A percentile compares a stretch with the other conserved stretches of the same genome.
phyloP scores from a whole-genome alignment of 2,113 vertebrate genomes.

The Coturnix japonica region DNA sequence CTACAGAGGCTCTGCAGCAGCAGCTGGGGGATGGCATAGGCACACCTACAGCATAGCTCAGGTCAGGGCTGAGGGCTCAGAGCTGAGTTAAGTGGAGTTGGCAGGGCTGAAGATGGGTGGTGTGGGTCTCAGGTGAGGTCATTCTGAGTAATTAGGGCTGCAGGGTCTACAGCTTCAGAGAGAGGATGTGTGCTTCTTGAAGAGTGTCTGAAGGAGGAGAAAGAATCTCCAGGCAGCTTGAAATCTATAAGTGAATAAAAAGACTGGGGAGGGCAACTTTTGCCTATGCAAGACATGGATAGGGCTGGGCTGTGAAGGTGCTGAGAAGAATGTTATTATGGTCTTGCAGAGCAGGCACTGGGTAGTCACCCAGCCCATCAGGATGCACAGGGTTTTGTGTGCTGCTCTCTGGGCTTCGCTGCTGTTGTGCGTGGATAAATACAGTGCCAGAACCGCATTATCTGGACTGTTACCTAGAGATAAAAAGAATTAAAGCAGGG shows the following conservation, averaged over 20 bases:
- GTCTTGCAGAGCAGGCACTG: background rate
- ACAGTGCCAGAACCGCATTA: background rate
- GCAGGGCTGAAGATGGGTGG: background rate
- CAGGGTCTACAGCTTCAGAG: background rate
- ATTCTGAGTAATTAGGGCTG: background rate
- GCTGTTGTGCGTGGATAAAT: background rate
- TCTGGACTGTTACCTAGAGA: background rate
- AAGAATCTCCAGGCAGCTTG: background rate
- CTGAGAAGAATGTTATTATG: background rate
- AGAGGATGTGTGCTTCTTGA: background rate
- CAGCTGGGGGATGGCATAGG: too few species aligned
- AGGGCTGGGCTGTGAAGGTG: background rate
- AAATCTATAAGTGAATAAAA: background rate
- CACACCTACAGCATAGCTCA: background rate
- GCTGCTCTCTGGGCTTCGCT: background rate
- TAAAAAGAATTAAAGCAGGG: constrained; percentile 56
- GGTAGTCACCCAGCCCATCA: background rate
- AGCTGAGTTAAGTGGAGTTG: background rate
- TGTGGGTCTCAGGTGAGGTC: background rate
- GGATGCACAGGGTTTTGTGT: background rate
- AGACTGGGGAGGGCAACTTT: background rate
- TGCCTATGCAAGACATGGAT: background rate
- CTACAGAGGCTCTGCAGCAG: background rate
- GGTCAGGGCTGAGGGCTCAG: background rate
- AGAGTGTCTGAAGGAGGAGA: background rate